A percentile compares a stretch with the other conserved stretches of the same genome.
These are phyloP conservation scores for Heterotis niloticus DNA, from an alignment of 2,113 vertebrate genomes.

Conservation along the genomic window DNA sequence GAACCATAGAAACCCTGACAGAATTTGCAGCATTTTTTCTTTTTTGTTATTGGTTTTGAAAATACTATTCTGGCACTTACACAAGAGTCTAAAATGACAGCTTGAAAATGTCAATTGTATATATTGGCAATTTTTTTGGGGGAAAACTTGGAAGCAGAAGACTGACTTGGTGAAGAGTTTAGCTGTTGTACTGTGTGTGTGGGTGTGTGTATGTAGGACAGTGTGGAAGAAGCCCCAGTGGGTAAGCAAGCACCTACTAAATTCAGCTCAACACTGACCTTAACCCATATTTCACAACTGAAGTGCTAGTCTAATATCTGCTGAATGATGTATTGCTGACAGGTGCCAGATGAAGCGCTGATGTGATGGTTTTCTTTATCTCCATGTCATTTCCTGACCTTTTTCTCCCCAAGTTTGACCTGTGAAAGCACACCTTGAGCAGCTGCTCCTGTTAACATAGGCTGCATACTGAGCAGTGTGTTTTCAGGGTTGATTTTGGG, in stretches of 20 bases:
- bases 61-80: too few species aligned
- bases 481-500: neutral
- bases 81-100: too few species aligned
- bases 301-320: conserved; percentile 32
- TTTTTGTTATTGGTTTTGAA: too few species aligned
- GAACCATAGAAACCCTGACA: too few species aligned
- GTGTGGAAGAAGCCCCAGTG: conserved; percentile 9
- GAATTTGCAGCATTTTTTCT: too few species aligned
- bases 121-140: too few species aligned
- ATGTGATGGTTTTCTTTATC: neutral
- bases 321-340: conserved; percentile 17
- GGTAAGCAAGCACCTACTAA: conserved; percentile 20
- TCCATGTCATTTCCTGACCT: neutral
- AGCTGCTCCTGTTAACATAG: neutral
- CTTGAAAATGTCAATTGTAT: too few species aligned
- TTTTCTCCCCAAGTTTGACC: too few species aligned
- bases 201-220: conserved; percentile 6
- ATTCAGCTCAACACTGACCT: conserved; percentile 39
- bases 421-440: too few species aligned
- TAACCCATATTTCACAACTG: conserved; percentile 43
- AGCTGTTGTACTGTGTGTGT: too few species aligned
- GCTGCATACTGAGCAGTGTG: neutral
- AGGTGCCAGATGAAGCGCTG: neutral
- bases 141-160: too few species aligned
- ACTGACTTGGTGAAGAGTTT: too few species aligned